Percentiles rank a stretch among this genome's conserved stretches.
Evolutionary conservation across 2,113 vertebrate species (phyloP).

Genomic region (Rutilus rutilus): DNA sequence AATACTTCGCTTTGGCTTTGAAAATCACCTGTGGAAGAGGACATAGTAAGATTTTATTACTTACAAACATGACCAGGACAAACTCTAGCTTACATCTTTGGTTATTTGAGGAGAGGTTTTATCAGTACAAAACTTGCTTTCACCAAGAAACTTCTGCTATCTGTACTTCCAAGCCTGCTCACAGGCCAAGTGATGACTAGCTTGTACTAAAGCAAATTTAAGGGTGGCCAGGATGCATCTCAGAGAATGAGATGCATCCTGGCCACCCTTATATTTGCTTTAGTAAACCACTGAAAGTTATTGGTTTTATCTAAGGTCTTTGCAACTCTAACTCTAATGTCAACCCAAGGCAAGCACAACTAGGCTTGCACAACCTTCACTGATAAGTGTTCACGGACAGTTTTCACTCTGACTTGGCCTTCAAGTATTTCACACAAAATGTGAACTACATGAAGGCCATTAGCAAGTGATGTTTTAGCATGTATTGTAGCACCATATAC

Average conservation of each 20-base stretch:
- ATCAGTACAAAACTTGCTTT: neutral
- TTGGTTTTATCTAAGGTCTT: neutral
- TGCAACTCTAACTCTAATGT: neutral
- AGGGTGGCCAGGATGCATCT: neutral
- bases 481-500: neutral
- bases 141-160: slow-evolving; percentile 1
- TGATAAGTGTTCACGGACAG: slow-evolving; percentile 1
- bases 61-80: neutral
- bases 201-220: slow-evolving; percentile 11
- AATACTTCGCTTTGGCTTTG: slow-evolving; percentile 93
- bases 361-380: neutral
- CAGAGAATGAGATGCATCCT: no score
- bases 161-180: neutral
- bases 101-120: neutral
- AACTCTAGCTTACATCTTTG: neutral
- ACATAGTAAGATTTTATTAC: neutral
- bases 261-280: no score
- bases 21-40: slow-evolving; percentile 85
- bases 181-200: slow-evolving; percentile 6
- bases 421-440: neutral
- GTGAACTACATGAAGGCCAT: neutral
- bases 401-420: neutral
- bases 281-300: neutral
- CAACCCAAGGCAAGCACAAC: neutral
- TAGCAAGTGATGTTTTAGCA: neutral